Base-by-base conservation (phyloP, 2,888 invertebrate species). In the Shargacucullia verbasci region DNA sequence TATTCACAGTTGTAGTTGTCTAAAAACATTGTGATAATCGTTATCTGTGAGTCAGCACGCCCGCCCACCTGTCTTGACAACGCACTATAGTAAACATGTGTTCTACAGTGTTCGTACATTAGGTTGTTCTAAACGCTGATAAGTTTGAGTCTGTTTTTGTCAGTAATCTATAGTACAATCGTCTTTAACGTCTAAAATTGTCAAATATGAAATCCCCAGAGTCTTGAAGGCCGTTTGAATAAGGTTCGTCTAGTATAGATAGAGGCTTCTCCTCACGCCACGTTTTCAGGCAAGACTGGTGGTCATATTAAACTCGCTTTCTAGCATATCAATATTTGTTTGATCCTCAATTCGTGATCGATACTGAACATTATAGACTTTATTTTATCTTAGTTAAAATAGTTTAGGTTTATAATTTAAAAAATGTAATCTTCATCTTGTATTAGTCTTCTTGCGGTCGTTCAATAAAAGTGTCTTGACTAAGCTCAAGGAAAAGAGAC, bases 21-120 rank as follows among this genome's bases (percentile, higher is more conserved):
- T 62, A 67, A 78, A 78, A 73, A 73, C 59, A 66, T 70, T 69
- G 69, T 75, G 73, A 79, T 83, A 79, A 73, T 72, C 63, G 76
- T 80, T 82, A 83, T 80, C 69, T 55, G 53, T 86, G 84, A 85
- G 70, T 85, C 85, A 84, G 58, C 53, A 45, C 75, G 63, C 80
- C 77, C 75, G 63, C 80, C 77, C 84, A 85, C 83, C 81, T 81
- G 77, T 57, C 54, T 55, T 70, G 60, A 66, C 77, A 59, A 72
- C 68, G 72, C 69, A 58, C 55, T 48, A 50, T 55, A 31, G 61
- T 67, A 63, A 68, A 75, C 64, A 62, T 59, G 39, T 54, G 27
- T 50, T 40, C 41, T 39, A 15, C 37, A 45, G 8, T 39, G 52
- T 27, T 44, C 53, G 13, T 66, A 33, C 57, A 64, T 27, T 27